Conservation (phyloP, 2,113 vertebrate genomes). For the Pygoscelis adeliae region DNA sequence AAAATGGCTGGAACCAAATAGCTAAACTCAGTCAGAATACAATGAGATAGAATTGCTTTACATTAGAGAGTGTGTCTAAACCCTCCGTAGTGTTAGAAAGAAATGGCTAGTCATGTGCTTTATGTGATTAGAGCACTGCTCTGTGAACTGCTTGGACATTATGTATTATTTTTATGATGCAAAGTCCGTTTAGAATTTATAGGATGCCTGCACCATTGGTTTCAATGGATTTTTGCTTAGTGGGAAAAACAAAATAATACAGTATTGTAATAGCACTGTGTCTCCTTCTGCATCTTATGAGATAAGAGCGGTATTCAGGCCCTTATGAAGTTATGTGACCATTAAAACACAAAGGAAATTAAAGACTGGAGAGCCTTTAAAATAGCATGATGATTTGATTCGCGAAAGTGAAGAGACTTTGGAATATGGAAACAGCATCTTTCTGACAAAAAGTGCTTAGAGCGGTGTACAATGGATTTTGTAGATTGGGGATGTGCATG, state of each 20-base stretch:
- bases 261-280: background rate
- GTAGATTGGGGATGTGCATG: background rate
- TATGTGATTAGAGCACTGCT: background rate
- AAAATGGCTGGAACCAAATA: background rate
- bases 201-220: background rate
- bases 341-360: background rate
- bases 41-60: background rate
- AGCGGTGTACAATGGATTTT: background rate
- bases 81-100: background rate
- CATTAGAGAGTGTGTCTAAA: background rate
- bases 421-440: background rate
- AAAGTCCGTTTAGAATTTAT: background rate
- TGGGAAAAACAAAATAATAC: background rate
- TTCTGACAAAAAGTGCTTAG: background rate
- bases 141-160: background rate
- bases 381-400: background rate
- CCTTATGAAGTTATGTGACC: background rate
- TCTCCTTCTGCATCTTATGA: constrained; percentile 7
- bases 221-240: background rate
- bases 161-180: background rate
- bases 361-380: background rate
- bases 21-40: background rate
- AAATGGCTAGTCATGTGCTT: background rate
- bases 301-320: background rate
- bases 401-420: background rate